Conservation (phyloP, 2,113 vertebrate genomes). For the Oreamnos americanus region DNA sequence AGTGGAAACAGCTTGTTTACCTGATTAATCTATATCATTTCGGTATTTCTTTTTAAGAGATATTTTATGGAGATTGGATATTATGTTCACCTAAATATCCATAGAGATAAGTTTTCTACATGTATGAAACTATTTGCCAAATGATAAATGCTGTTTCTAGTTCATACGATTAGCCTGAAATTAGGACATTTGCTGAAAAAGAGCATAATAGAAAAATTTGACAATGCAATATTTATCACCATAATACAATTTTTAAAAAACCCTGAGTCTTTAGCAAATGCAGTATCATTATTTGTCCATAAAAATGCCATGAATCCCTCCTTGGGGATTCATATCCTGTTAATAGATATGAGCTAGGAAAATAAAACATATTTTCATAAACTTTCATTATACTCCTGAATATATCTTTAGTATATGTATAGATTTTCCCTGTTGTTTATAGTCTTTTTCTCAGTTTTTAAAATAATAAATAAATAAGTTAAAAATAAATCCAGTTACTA, state of each 20-base stretch:
- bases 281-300: background rate
- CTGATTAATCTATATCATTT: constrained; percentile 40
- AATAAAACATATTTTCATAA: background rate
- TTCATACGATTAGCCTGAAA: constrained; percentile 44
- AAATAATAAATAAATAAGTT: background rate
- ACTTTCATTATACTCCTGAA: background rate
- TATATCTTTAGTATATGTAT: background rate
- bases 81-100: constrained; percentile 26
- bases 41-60: constrained; percentile 40
- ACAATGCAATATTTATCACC: background rate
- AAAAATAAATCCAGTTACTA: background rate
- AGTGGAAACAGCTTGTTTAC: constrained; percentile 40
- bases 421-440: background rate
- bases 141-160: constrained; percentile 16
- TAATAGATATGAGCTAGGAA: constrained; percentile 16
- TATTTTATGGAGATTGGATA: constrained; percentile 42
- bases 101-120: constrained; percentile 26
- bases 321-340: background rate
- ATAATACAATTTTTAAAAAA: background rate
- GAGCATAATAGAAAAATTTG: background rate
- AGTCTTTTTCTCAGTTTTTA: background rate
- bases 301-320: background rate
- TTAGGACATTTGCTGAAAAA: background rate
- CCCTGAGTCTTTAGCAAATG: background rate
- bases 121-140: constrained; percentile 37